A percentile compares a stretch with the other conserved stretches of the same genome.
Evolutionary conservation across 64 coral and sea anemone genomes (phyloP).

Genomic region (Stylophora pistillata): DNA sequence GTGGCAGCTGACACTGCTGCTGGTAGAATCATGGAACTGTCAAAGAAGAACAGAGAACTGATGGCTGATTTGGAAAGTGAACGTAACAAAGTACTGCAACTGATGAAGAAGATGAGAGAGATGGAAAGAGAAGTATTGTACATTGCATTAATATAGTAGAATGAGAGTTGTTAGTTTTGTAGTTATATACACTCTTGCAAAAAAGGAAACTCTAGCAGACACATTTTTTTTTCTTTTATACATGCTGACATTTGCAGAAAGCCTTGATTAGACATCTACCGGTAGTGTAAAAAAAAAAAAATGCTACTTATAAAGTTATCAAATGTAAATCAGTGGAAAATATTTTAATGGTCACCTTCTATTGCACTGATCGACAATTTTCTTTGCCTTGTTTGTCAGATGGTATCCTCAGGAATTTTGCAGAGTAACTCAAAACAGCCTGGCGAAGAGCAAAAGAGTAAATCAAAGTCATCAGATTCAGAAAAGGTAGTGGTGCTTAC

Average conservation of each 20-base stretch:
- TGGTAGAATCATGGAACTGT: constrained; percentile 68
- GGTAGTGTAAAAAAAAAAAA: no score
- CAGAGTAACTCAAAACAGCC: neutral
- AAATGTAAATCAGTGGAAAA: no score
- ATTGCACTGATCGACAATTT: neutral
- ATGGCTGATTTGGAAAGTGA: constrained; percentile 64
- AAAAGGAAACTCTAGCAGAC: no score
- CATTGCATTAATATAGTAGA: neutral
- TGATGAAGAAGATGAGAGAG: constrained; percentile 51
- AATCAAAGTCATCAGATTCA: neutral
- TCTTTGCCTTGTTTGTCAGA: neutral
- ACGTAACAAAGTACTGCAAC: constrained; percentile 50
- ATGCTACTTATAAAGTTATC: no score
- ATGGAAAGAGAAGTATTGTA: constrained; percentile 70
- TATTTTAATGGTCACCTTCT: neutral
- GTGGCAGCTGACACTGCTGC: constrained; percentile 70
- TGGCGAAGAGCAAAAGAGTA: neutral
- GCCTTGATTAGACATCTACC: neutral
- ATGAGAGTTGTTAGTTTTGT: no score
- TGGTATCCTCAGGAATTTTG: neutral
- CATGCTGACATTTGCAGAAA: no score
- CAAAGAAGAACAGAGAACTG: constrained; percentile 66
- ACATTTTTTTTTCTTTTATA: no score
- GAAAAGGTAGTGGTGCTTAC: neutral
- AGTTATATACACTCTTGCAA: no score